Evolutionary conservation across 2,113 vertebrate genomes (phyloP).

Genomic region (Suncus etruscus): DNA sequence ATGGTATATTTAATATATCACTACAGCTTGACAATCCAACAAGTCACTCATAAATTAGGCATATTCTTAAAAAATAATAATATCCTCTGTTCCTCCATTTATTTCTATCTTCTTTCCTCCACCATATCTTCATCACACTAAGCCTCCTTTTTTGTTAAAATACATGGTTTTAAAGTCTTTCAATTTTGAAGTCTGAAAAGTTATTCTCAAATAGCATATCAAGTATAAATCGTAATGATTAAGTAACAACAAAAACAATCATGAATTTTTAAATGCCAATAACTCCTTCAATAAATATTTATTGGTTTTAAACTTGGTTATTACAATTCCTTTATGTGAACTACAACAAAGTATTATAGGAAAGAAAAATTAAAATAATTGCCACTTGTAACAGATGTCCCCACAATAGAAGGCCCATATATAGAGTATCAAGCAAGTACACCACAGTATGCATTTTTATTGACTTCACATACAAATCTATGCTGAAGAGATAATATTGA

Average conservation of each 20-base stretch:
- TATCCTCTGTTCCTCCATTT: background rate
- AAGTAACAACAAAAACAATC: background rate
- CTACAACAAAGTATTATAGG: background rate
- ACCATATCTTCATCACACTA: background rate
- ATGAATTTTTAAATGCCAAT: background rate
- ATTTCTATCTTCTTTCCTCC: background rate
- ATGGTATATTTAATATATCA: background rate
- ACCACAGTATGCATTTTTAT: background rate
- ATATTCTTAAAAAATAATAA: conserved; percentile 44
- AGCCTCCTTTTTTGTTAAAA: conserved; percentile 18
- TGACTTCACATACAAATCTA: background rate
- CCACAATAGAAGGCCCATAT: background rate
- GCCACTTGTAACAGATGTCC: background rate
- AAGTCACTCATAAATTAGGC: conserved; percentile 31
- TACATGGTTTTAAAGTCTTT: background rate
- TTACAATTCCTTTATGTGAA: background rate
- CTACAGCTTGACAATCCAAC: background rate
- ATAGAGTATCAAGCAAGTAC: background rate
- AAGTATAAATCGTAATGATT: conserved; percentile 23
- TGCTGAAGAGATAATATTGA: background rate
- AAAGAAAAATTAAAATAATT: conserved; percentile 2
- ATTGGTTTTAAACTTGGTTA: background rate
- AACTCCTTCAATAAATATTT: background rate
- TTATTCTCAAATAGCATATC: background rate
- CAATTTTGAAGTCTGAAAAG: background rate